Base-by-base conservation (phyloP, 53 echinoderm and acorn worm genomes). In the Holothuria leucospilota region DNA sequence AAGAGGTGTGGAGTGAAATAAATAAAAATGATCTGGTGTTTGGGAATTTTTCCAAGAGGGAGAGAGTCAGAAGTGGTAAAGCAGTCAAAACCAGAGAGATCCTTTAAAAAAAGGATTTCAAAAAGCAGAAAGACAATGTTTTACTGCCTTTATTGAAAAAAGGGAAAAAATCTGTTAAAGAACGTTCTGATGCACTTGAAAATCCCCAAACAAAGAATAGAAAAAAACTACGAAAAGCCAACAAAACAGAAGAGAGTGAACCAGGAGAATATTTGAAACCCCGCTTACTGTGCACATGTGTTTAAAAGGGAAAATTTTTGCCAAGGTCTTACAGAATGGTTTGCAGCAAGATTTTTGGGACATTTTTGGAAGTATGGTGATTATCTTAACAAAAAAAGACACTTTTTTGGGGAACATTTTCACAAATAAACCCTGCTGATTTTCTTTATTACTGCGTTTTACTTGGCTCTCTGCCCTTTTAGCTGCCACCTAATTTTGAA, bases 281-380 rank as follows among this genome's bases (percentile, higher is more conserved):
- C 7, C 2, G n/a, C 13, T 21, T 20, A 25, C 14, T 41, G 0
- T 8, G 0, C 41, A 41, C 1, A n/a, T 39, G 20, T 40, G 2
- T 6, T 39, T 41, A 40, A 20, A n/a, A 9, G 42, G 38, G 9
- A 70, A 70, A 72, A 18, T 41, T 6, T 24, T 41, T 0, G 20
- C 42, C 49, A 39, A 72, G 18, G n/a, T 72, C 13, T 15, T 41
- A 39, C 41, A 41, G 49, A 72, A 40, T 70, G 34, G 34, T 70
- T 70, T 70, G 72, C 72, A 15, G 72, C 72, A 9, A 72, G 49
- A 16, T 20, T 42, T 72, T 72, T 72, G 20, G 72, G 42, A 4
- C 0, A 20, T 72, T 3, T 72, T 24, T 72, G 46, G 72, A 39
- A 69, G 2, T 27, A 12, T 27, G 15, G 20, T 21, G 69, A 69